A percentile compares a stretch with the other conserved stretches of the same genome.
phyloP scores from a whole-genome alignment of 2,797 vertebrate genomes.

The Adrianichthys oophorus region DNA sequence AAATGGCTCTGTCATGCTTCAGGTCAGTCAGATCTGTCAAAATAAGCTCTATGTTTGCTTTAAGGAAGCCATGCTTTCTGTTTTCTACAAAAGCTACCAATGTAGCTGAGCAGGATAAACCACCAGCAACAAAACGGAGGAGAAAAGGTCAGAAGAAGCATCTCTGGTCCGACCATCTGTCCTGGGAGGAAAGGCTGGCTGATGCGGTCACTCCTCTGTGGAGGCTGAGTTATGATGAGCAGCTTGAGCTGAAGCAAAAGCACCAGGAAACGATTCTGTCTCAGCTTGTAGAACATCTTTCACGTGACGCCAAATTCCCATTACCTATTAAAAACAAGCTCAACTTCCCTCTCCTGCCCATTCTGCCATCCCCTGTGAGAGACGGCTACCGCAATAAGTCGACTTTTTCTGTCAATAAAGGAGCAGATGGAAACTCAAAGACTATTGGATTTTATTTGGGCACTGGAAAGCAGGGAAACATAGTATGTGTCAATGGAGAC shows the following conservation, averaged over 20 bases:
- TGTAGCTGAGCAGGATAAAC: slow-evolving; percentile 1
- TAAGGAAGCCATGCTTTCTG: slow-evolving; percentile 14
- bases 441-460: slow-evolving; percentile 85
- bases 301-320: slow-evolving; percentile 5
- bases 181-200: slow-evolving; percentile 79
- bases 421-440: slow-evolving; percentile 85
- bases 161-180: slow-evolving; percentile 17
- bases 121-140: slow-evolving; percentile 20
- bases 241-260: slow-evolving; percentile 84
- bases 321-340: slow-evolving; percentile 41
- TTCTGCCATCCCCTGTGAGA: slow-evolving; percentile 75
- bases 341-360: slow-evolving; percentile 72
- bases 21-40: slow-evolving; percentile 24
- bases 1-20: slow-evolving; percentile 35
- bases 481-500: slow-evolving; percentile 79
- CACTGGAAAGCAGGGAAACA: slow-evolving; percentile 73
- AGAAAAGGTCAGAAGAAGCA: slow-evolving; percentile 28
- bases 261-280: slow-evolving; percentile 76
- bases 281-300: slow-evolving; percentile 60
- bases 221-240: slow-evolving; percentile 83
- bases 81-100: slow-evolving; percentile 21
- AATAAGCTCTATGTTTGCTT: not conserved
- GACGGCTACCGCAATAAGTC: slow-evolving; percentile 88
- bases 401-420: slow-evolving; percentile 86
- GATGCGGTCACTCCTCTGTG: slow-evolving; percentile 83